Percentiles rank a stretch among this genome's conserved stretches.
Evolutionary conservation across 2,113 vertebrate species (phyloP).

Genomic region (Narcine bancroftii): DNA sequence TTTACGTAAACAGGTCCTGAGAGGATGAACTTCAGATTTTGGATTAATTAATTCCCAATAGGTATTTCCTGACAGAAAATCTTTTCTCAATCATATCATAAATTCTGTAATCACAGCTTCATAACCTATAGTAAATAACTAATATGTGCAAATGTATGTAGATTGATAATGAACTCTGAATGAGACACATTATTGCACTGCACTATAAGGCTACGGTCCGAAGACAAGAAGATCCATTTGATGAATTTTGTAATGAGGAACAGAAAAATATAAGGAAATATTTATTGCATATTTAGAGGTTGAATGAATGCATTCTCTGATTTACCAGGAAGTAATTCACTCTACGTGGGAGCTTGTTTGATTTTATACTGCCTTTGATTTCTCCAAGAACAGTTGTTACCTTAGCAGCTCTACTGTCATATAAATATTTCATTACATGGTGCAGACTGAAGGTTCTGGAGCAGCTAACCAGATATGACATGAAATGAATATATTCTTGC

Average conservation of each 20-base stretch:
- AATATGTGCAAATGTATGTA: neutral
- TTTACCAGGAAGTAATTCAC: neutral
- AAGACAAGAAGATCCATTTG: neutral
- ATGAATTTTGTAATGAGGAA: neutral
- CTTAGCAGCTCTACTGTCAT: neutral
- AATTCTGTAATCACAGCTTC: conserved; percentile 32
- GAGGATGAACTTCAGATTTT: conserved; percentile 36
- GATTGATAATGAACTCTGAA: neutral
- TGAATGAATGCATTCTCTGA: neutral
- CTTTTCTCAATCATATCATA: neutral
- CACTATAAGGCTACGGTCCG: neutral
- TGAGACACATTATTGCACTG: neutral
- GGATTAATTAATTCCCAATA: conserved; percentile 38
- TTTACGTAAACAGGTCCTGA: conserved; percentile 41
- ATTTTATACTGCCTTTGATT: neutral
- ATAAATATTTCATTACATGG: neutral
- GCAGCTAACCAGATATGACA: neutral
- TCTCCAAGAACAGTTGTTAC: neutral
- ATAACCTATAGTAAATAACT: conserved; percentile 17
- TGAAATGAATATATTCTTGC: too few relatives aligned
- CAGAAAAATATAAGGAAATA: neutral
- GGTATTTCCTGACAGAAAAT: conserved; percentile 37
- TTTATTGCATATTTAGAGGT: neutral
- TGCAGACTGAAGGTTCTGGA: neutral
- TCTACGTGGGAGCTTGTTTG: neutral